Evolutionary conservation across 2,797 vertebrate genomes (phyloP).

Genomic region (Xerus rutilus): DNA sequence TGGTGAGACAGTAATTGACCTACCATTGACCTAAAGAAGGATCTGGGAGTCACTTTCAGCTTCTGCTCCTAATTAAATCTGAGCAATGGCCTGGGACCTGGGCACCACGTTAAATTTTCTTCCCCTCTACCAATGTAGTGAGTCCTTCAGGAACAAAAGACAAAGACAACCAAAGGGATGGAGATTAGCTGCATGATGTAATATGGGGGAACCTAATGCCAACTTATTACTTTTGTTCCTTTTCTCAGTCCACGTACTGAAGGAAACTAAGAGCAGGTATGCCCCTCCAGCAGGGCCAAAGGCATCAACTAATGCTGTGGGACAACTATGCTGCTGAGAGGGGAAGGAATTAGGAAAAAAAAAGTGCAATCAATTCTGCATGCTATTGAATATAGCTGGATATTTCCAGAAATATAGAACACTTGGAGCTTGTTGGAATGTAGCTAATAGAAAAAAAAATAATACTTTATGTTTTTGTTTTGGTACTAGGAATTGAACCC

Average conservation of each 20-base stretch:
- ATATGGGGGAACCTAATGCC: too few species aligned
- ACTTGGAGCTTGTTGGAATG: background rate
- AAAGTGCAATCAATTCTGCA: background rate
- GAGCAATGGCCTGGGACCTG: background rate
- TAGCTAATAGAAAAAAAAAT: background rate
- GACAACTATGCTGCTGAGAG: background rate
- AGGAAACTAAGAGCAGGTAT: background rate
- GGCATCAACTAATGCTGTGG: background rate
- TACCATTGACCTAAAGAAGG: background rate
- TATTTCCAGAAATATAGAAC: background rate
- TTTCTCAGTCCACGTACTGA: background rate
- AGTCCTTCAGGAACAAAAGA: background rate
- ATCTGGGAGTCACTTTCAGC: background rate
- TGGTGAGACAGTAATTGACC: background rate
- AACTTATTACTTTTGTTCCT: background rate
- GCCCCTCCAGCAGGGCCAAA: background rate
- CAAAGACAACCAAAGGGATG: background rate
- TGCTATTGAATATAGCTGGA: background rate
- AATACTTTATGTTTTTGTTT: too few species aligned
- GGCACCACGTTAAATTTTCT: background rate
- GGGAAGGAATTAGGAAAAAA: background rate
- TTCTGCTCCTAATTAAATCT: conserved; percentile 1
- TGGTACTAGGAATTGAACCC: too few species aligned
- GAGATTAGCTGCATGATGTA: background rate
- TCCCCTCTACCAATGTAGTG: background rate